Evolutionary conservation across 2,113 vertebrate species (phyloP), one percentile per base, ranked within the genome.

Genomic region (Bubo bubo): DNA sequence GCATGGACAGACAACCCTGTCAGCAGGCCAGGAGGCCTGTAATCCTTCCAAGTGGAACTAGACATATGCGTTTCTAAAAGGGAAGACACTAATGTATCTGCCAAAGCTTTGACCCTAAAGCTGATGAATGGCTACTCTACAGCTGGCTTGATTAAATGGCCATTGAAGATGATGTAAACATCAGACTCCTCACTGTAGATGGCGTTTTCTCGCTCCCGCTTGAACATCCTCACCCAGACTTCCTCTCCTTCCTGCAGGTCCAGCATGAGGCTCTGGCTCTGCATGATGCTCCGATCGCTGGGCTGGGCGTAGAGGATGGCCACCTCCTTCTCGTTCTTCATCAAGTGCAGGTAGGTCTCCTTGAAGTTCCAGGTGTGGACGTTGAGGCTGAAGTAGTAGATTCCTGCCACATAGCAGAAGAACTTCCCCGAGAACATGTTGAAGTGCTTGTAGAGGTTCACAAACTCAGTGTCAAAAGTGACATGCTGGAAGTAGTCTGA

Each of bases 281-380:
- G 99, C 99, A 99, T 99, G 97, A 99, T 98, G 86, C 99, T 98
- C 26, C 98, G 93, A 32, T 99, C 99, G 0, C 99, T 98, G 92
- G 99, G 99, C 97, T 99, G 99, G 0, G 99, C 96, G 4, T 99
- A 99, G 58, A 99, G 98, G 93, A 99, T 98, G 43, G 98, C 99
- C 39, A 92, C 91, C 67, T 98, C 97, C 32, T 88, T 77, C 71
- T 97, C 96, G 1, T 99, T 98, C 95, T 97, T 98, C 99, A 99
- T 99, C 93, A 99, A 77, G 95, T 99, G 99, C 58, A 99, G 96
- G 79, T 99, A 99, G 26, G 99, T 99, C 98, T 99, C 99, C 97
- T 99, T 99, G 95, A 98, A 98, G 91, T 99, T 99, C 99, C 99
- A 99, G 20, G 99, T 99, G 93, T 99, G 99, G 74, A 99, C 98